Conservation (phyloP, 37 sponge, comb jelly and placozoan genomes). For the Beroe ovata region DNA sequence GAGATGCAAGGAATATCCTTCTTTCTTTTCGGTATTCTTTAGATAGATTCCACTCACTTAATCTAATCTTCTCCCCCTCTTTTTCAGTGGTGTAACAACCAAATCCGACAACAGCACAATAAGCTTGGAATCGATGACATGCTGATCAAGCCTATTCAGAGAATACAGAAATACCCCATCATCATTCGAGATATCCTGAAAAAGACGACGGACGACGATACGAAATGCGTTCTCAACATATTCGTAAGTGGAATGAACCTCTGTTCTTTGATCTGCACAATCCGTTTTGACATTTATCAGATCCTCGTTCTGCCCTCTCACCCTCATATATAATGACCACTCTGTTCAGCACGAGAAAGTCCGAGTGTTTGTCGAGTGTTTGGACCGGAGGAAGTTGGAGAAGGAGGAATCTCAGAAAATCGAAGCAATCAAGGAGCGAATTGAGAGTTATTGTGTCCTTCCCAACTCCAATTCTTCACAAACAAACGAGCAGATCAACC, state of each 20-base stretch:
- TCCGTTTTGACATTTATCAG: too few species aligned
- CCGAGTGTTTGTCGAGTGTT: not conserved
- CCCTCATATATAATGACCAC: not conserved
- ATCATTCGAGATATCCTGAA: constrained; percentile 26
- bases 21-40: too few species aligned
- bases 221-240: not conserved
- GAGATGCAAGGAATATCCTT: too few species aligned
- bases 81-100: constrained; percentile 46
- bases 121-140: constrained; percentile 41
- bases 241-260: constrained; percentile 43
- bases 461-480: not conserved
- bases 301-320: not conserved
- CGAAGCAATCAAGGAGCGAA: constrained; percentile 30
- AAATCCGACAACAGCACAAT: constrained; percentile 33
- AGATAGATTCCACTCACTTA: too few species aligned
- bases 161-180: constrained; percentile 59
- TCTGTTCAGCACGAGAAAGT: constrained; percentile 29
- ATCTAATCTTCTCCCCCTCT: not conserved
- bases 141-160: constrained; percentile 24
- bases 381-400: constrained; percentile 35
- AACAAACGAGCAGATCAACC: constrained; percentile 34
- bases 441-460: constrained; percentile 34
- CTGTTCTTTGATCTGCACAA: too few species aligned
- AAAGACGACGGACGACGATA: constrained; percentile 16
- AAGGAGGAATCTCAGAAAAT: constrained; percentile 49